Evolutionary conservation across 2,888 invertebrate species (phyloP), one percentile per base, ranked within the genome.

Genomic region (Caenorhabditis japonica): DNA sequence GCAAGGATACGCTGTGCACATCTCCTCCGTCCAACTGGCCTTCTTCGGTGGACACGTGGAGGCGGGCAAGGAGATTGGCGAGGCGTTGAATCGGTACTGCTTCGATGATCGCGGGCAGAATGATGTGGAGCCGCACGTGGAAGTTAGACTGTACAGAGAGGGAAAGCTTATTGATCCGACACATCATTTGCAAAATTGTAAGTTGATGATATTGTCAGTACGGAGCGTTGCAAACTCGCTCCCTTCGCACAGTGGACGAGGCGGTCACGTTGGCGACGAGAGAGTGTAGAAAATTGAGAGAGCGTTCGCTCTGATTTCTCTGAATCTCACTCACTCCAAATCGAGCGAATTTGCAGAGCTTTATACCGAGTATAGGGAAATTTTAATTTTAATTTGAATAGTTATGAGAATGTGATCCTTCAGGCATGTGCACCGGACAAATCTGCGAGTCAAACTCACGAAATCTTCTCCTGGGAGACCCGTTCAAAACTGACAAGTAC

Each of bases 351-450:
- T n/a, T n/a, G n/a, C n/a, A n/a, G n/a, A n/a, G n/a, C n/a, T n/a
- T n/a, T n/a, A n/a, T n/a, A n/a, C n/a, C n/a, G 4, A 17, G 8
- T 25, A 19, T n/a, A 25, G n/a, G 7, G 8, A n/a, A n/a, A 27
- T n/a, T n/a, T n/a, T n/a, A 17, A 15, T 13, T 1, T 19, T 7
- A 12, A 3, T 5, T 13, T 27, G 13, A 23, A 27, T 27, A 7
- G 23, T 21, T 62, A n/a, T n/a, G n/a, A n/a, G n/a, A n/a, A n/a
- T n/a, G n/a, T n/a, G n/a, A n/a, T n/a, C n/a, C n/a, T 62, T 70
- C 51, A 87, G 86, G 86, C 66, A 85, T 86, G 84, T 87, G 87
- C 76, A 87, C 86, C 8, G 87, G 87, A 7, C 86, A 86, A 58
- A 84, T 87, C 15, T 87, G 87, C 66, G 85, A 87, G 56, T 85